Evolutionary conservation across 2,888 invertebrate species (phyloP).

Genomic region (Hypomecis punctinalis): DNA sequence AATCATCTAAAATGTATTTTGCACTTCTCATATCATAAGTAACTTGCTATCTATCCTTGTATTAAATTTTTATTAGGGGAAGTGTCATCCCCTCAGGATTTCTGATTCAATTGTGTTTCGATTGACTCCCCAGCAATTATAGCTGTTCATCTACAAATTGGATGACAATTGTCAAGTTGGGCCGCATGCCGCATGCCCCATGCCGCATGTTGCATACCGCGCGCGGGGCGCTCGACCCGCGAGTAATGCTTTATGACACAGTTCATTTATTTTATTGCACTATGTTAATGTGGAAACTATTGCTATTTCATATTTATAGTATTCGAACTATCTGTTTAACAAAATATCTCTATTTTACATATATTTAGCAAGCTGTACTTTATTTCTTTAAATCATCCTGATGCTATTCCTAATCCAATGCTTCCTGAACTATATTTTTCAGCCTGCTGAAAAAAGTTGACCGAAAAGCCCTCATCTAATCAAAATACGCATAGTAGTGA

Average conservation of each 20-base stretch:
- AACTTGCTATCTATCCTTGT: conserved; percentile 13
- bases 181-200: background rate
- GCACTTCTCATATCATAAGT: conserved; percentile 5
- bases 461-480: too few species aligned
- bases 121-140: conserved; percentile 37
- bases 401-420: too few species aligned
- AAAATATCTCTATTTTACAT: too few species aligned
- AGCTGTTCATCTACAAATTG: conserved; percentile 38
- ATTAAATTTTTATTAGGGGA: conserved; percentile 34
- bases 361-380: too few species aligned
- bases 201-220: background rate
- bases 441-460: too few species aligned
- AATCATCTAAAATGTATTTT: background rate
- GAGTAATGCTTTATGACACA: background rate
- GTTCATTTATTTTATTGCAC: background rate
- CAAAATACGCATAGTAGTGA: too few species aligned
- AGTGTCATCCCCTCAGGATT: conserved; percentile 34
- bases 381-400: too few species aligned
- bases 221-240: background rate
- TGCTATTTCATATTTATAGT: too few species aligned
- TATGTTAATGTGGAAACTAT: background rate
- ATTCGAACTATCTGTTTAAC: too few species aligned
- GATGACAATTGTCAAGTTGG: conserved; percentile 26
- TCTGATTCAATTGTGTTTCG: conserved; percentile 38
- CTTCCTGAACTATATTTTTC: too few species aligned